phyloP scores from a whole-genome alignment of 1,140 invertebrate genomes.

The Zaprionus ghesquierei region DNA sequence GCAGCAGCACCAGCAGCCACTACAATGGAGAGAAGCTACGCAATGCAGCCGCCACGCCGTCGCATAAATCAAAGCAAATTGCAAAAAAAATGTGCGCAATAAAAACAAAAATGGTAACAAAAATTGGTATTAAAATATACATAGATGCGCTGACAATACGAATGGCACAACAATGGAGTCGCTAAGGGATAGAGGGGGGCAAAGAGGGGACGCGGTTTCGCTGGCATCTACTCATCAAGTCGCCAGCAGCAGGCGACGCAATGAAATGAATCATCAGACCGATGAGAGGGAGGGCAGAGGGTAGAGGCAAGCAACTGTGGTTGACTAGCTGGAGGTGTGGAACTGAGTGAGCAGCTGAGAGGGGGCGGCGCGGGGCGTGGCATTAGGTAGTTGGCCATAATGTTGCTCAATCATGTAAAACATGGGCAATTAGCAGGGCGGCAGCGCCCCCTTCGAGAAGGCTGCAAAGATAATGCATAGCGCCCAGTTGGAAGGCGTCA shows the following conservation, averaged over 20 bases:
- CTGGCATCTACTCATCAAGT: constrained; percentile 25
- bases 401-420: constrained; percentile 56
- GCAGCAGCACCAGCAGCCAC: constrained; percentile 9
- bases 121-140: constrained; percentile 44
- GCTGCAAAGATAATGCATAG: constrained; percentile 45
- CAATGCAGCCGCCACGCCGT: constrained; percentile 40
- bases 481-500: not conserved
- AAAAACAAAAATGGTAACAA: constrained; percentile 35
- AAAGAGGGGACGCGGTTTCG: not conserved
- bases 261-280: constrained; percentile 18
- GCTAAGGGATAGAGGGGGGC: not conserved
- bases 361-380: not conserved
- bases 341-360: not conserved
- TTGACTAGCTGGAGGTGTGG: not conserved
- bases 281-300: not conserved
- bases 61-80: constrained; percentile 69
- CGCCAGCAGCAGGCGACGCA: not conserved
- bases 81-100: constrained; percentile 42
- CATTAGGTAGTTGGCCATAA: constrained; percentile 20
- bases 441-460: not conserved
- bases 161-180: constrained; percentile 21
- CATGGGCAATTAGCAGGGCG: constrained; percentile 59
- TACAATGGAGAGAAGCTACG: constrained; percentile 20
- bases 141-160: constrained; percentile 39
- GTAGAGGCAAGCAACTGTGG: too few species aligned